Conservation (phyloP, 2,113 vertebrate genomes). For the Microcebus lehilahytsara region DNA sequence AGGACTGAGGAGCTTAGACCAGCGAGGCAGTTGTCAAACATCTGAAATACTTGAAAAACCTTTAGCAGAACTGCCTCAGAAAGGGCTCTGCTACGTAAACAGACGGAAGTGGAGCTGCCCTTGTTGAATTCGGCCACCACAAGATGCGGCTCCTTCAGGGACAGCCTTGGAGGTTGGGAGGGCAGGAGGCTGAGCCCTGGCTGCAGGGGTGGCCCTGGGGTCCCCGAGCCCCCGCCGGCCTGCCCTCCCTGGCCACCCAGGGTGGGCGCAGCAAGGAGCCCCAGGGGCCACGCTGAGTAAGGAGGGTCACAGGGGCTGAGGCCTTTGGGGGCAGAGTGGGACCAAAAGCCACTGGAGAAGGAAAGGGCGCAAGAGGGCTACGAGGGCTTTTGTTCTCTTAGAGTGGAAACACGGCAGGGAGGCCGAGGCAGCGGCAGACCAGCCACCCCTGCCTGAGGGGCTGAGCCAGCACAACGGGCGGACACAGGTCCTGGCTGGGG, state of each 20-base stretch:
- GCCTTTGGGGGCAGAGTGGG: neutral
- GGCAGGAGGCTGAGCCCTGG: neutral
- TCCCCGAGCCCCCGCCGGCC: neutral
- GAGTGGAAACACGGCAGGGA: neutral
- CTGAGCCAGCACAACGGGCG: neutral
- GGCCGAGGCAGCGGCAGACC: too few relatives aligned
- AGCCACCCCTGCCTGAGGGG: neutral
- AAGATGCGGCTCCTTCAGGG: neutral
- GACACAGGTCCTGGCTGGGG: neutral
- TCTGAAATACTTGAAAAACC: neutral
- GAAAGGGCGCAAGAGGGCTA: neutral
- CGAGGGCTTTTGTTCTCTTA: neutral
- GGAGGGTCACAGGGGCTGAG: neutral
- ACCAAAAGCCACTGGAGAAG: neutral
- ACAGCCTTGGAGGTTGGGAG: fast-evolving
- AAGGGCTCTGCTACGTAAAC: neutral
- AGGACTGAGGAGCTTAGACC: neutral
- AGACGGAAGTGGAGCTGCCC: neutral
- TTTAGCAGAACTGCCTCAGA: neutral
- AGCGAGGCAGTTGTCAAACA: too few relatives aligned
- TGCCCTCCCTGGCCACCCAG: fast-evolving
- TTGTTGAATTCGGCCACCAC: neutral
- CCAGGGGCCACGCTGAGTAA: fast-evolving
- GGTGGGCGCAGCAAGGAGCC: neutral
- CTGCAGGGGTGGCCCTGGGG: neutral